A percentile compares a stretch with the other conserved stretches of the same genome.
These are phyloP conservation scores for Kradibia gibbosae DNA, from an alignment of 1,140 invertebrate species.

Conservation along the genomic window DNA sequence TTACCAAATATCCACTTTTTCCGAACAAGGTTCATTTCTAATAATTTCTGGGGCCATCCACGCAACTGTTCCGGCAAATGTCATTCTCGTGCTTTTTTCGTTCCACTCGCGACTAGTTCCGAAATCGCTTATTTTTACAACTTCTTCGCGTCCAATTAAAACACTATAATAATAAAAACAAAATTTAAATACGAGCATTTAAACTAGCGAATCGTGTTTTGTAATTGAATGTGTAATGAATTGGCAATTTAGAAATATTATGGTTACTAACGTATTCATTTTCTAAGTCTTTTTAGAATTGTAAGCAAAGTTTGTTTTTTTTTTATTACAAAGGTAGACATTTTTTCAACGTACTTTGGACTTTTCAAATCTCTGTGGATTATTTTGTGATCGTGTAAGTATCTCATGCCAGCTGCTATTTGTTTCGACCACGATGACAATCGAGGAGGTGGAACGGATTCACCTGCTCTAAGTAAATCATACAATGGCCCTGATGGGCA, in stretches of 20 bases:
- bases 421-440: conserved; percentile 95
- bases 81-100: conserved; percentile 96
- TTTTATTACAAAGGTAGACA: conserved; percentile 18
- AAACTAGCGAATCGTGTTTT: background rate
- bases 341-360: conserved; percentile 85
- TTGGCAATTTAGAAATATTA: background rate
- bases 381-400: conserved; percentile 96
- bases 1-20: conserved; percentile 96
- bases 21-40: conserved; percentile 94
- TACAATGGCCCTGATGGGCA: conserved; percentile 96
- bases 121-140: conserved; percentile 98
- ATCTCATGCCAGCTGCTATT: conserved; percentile 96
- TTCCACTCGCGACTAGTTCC: conserved; percentile 96
- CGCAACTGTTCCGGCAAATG: conserved; percentile 95
- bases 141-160: conserved; percentile 90
- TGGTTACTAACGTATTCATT: too few species aligned
- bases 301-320: too few species aligned
- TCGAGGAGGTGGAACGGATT: conserved; percentile 86
- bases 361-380: conserved; percentile 98
- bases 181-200: background rate
- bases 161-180: conserved; percentile 78
- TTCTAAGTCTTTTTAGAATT: too few species aligned
- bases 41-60: conserved; percentile 99
- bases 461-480: conserved; percentile 87
- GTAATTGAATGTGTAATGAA: background rate